These are phyloP conservation scores for Molossus molossus DNA, from an alignment of 2,797 vertebrate species.

Conservation along the genomic window DNA sequence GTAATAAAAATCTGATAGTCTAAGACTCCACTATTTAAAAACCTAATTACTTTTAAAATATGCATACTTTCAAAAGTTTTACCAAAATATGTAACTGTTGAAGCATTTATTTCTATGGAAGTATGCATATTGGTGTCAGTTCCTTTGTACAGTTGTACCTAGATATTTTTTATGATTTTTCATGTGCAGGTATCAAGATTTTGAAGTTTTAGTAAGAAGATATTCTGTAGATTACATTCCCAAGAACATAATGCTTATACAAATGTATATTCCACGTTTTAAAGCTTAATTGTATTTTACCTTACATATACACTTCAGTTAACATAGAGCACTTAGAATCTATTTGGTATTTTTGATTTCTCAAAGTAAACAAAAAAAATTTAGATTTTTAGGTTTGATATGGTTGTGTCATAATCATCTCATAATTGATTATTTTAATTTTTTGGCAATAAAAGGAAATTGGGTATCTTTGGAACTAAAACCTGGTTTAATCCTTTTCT, in stretches of 20 bases:
- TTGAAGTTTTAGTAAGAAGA: slow-evolving; percentile 90
- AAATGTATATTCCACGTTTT: slow-evolving; percentile 89
- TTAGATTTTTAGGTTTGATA: slow-evolving; percentile 89
- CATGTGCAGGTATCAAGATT: slow-evolving; percentile 89
- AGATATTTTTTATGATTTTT: slow-evolving; percentile 91
- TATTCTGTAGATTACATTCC: slow-evolving; percentile 91
- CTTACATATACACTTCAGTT: slow-evolving; percentile 89
- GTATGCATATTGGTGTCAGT: slow-evolving; percentile 88
- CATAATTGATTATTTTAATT: slow-evolving; percentile 87
- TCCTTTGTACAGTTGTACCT: slow-evolving; percentile 91
- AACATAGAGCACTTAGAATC: slow-evolving; percentile 91
- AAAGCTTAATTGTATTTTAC: slow-evolving; percentile 90
- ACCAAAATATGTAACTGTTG: slow-evolving; percentile 89
- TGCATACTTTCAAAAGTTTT: slow-evolving; percentile 89
- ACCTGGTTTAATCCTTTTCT: slow-evolving; percentile 86
- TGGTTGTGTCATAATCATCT: slow-evolving; percentile 90
- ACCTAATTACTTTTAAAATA: slow-evolving; percentile 90
- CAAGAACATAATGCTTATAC: slow-evolving; percentile 90
- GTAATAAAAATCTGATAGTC: slow-evolving; percentile 88
- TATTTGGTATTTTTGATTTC: slow-evolving; percentile 89
- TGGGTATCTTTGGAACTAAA: slow-evolving; percentile 88
- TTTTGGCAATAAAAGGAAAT: slow-evolving; percentile 85
- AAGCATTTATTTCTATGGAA: slow-evolving; percentile 89
- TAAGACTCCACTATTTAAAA: slow-evolving; percentile 91
- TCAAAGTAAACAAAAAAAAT: slow-evolving; percentile 86